Conservation (phyloP, 1,140 invertebrate species). For the Agraylea sexmaculata region DNA sequence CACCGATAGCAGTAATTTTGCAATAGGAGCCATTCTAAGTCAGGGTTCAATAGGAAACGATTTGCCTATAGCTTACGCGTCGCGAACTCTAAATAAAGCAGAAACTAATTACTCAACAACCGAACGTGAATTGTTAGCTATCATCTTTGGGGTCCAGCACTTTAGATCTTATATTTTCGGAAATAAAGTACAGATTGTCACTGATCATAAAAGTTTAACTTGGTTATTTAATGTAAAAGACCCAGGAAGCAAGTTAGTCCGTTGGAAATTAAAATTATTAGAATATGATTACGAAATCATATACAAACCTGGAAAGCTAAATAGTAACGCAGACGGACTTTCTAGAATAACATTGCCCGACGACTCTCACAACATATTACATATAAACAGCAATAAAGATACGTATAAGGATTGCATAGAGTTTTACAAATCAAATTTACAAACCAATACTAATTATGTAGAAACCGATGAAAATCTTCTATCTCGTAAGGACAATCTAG, state of each 20-base stretch:
- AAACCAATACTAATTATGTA: too few species aligned
- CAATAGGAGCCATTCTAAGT: slow-evolving; percentile 25
- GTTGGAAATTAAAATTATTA: slow-evolving; percentile 40
- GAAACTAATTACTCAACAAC: slow-evolving; percentile 32
- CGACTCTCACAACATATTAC: too few species aligned
- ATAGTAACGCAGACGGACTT: slow-evolving; percentile 29
- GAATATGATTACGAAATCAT: slow-evolving; percentile 31
- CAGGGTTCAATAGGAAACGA: slow-evolving; percentile 21
- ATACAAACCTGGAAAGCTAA: slow-evolving; percentile 30
- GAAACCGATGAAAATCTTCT: too few species aligned
- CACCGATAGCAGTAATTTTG: slow-evolving; percentile 25
- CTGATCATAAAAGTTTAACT: slow-evolving; percentile 39
- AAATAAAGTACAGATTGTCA: slow-evolving; percentile 34
- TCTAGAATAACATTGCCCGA: slow-evolving; percentile 14
- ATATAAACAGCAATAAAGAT: too few species aligned
- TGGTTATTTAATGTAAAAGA: slow-evolving; percentile 36
- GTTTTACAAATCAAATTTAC: too few species aligned
- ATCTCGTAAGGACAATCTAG: too few species aligned
- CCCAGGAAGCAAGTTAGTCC: slow-evolving; percentile 30
- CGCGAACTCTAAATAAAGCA: slow-evolving; percentile 28
- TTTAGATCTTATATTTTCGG: slow-evolving; percentile 37
- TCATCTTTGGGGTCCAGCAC: slow-evolving; percentile 35
- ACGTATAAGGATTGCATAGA: too few species aligned
- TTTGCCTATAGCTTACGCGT: slow-evolving; percentile 28
- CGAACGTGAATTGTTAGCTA: slow-evolving; percentile 40